Evolutionary conservation across 2,113 vertebrate species (phyloP).

Genomic region (Zootoca vivipara): DNA sequence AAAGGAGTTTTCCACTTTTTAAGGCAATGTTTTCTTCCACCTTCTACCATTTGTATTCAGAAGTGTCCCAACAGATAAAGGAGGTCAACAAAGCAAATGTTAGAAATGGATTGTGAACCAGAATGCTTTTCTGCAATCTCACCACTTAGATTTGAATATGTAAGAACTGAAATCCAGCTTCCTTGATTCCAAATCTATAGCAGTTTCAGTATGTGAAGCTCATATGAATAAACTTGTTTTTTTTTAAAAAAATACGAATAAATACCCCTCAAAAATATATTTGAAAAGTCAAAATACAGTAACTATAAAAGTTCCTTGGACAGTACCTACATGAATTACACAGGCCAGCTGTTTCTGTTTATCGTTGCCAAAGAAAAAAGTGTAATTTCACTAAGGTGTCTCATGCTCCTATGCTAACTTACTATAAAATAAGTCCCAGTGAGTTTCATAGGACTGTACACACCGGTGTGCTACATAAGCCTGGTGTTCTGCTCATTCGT

Average conservation of each 20-base stretch:
- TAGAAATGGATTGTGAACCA: background rate
- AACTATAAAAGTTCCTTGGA: background rate
- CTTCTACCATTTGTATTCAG: background rate
- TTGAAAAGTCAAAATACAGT: background rate
- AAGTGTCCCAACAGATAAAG: background rate
- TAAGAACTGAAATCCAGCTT: background rate
- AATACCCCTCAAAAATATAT: background rate
- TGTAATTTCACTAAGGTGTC: accelerated
- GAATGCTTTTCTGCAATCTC: background rate
- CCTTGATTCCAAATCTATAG: background rate
- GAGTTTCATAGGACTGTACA: background rate
- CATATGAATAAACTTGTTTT: background rate
- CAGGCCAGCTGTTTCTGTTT: background rate
- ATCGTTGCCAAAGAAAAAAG: background rate
- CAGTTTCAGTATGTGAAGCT: background rate
- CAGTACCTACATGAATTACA: background rate
- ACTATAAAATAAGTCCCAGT: background rate
- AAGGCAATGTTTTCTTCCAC: background rate
- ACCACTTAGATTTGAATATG: background rate
- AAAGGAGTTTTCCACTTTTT: background rate
- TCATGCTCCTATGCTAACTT: background rate
- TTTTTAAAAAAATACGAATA: background rate
- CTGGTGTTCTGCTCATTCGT: accelerated
- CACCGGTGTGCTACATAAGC: background rate
- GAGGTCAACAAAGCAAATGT: background rate